phyloP scores from a whole-genome alignment of 2,888 invertebrate species.

The Lypha dubia region DNA sequence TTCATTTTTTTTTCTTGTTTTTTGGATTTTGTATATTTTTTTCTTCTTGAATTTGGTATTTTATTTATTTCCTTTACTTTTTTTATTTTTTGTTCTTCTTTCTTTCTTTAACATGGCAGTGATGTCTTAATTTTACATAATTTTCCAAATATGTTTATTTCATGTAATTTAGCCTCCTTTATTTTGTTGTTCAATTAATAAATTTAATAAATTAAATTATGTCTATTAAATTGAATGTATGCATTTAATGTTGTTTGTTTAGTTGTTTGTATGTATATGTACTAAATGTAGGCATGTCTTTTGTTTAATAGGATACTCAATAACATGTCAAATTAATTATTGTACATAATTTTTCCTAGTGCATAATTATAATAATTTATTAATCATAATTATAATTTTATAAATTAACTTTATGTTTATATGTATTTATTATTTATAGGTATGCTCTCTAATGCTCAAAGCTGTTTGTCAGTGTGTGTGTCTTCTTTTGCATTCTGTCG shows the following conservation, averaged over 20 bases:
- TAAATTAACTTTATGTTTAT: constrained; percentile 35
- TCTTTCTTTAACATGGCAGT: constrained; percentile 74
- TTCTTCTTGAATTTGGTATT: constrained; percentile 49
- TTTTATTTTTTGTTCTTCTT: constrained; percentile 29
- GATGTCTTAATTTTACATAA: constrained; percentile 73
- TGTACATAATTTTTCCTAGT: constrained; percentile 69
- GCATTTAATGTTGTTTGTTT: not conserved
- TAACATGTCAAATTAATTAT: constrained; percentile 56
- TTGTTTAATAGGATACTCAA: constrained; percentile 58
- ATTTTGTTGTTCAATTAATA: constrained; percentile 48
- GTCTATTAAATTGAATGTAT: constrained; percentile 42
- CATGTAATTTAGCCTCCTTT: constrained; percentile 41
- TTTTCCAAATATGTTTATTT: constrained; percentile 46
- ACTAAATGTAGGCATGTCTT: constrained; percentile 33
- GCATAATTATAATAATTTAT: constrained; percentile 61
- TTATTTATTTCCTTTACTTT: constrained; percentile 40
- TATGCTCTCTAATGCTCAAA: constrained; percentile 14
- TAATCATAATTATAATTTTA: constrained; percentile 45
- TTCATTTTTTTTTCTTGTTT: too few species aligned
- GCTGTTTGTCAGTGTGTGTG: not conserved
- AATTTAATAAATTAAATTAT: constrained; percentile 57
- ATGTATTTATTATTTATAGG: constrained; percentile 16
- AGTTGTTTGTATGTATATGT: constrained; percentile 31
- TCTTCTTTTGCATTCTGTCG: not conserved
- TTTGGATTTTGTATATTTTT: constrained; percentile 37